Conservation (phyloP, 2,888 invertebrate genomes). For the Drosophila maculinotata region DNA sequence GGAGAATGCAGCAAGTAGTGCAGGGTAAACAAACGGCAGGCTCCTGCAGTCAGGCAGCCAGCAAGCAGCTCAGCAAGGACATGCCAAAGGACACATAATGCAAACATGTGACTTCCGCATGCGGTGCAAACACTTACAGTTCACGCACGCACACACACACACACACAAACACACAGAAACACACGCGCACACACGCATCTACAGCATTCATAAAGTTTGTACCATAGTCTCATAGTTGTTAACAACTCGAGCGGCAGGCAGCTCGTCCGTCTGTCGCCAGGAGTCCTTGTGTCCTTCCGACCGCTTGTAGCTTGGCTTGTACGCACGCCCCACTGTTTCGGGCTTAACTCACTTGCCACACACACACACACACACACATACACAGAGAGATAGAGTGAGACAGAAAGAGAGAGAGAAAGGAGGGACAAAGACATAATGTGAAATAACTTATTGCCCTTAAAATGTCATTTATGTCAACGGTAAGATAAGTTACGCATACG, state of each 20-base stretch:
- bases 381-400: slow-evolving; percentile 6
- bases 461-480: slow-evolving; percentile 82
- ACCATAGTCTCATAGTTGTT: slow-evolving; percentile 79
- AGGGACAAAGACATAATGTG: slow-evolving; percentile 71
- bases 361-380: slow-evolving; percentile 7
- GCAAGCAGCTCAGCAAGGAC: slow-evolving; percentile 68
- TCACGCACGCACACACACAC: slow-evolving; percentile 37
- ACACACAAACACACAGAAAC: slow-evolving; percentile 7
- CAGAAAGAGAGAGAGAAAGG: not conserved
- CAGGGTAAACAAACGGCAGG: slow-evolving; percentile 73
- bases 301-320: slow-evolving; percentile 79
- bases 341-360: slow-evolving; percentile 33
- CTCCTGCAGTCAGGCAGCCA: slow-evolving; percentile 23
- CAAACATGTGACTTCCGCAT: slow-evolving; percentile 82
- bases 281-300: slow-evolving; percentile 57
- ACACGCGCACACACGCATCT: slow-evolving; percentile 12
- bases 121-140: slow-evolving; percentile 79
- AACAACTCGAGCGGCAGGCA: slow-evolving; percentile 74
- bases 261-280: slow-evolving; percentile 25
- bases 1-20: slow-evolving; percentile 64
- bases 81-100: slow-evolving; percentile 81
- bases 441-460: slow-evolving; percentile 81
- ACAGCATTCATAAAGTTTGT: slow-evolving; percentile 77
- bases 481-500: slow-evolving; percentile 81
- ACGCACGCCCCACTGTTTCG: slow-evolving; percentile 50